A percentile compares a stretch with the other conserved stretches of the same genome.
These are phyloP conservation scores for Eupithecia pulchellata DNA, from an alignment of 2,888 invertebrate species.

Conservation along the genomic window DNA sequence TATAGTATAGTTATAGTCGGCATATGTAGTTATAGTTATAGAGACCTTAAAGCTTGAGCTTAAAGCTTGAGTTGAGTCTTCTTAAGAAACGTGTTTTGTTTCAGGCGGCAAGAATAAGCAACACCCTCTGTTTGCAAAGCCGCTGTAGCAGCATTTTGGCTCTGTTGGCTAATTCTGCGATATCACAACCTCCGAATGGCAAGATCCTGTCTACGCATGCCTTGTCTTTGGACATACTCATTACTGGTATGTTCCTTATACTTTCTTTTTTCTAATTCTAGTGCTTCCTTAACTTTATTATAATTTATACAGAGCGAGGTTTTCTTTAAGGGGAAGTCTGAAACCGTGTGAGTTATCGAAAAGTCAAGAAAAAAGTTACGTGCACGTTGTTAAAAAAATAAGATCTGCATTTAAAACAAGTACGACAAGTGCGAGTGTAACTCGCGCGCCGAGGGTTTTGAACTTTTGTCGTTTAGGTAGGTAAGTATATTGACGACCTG, in stretches of 20 bases:
- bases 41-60: background rate
- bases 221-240: constrained; percentile 95
- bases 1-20: too few relatives aligned
- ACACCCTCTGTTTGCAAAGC: constrained; percentile 93
- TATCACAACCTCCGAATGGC: constrained; percentile 91
- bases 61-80: background rate
- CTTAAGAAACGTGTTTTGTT: constrained; percentile 30
- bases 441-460: too few relatives aligned
- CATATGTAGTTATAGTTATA: too few relatives aligned
- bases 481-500: too few relatives aligned
- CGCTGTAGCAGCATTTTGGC: constrained; percentile 96
- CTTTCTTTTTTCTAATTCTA: background rate
- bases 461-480: too few relatives aligned
- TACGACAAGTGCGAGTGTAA: too few relatives aligned
- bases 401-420: too few relatives aligned
- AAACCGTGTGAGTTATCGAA: too few relatives aligned
- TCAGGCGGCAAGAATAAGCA: constrained; percentile 94
- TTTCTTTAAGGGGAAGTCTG: too few relatives aligned
- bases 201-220: constrained; percentile 95
- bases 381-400: too few relatives aligned
- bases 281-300: background rate
- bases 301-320: too few relatives aligned
- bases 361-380: too few relatives aligned
- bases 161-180: constrained; percentile 94
- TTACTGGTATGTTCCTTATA: constrained; percentile 83